Conservation (phyloP, 2,797 vertebrate genomes). For the Arremon brunneinucha region DNA sequence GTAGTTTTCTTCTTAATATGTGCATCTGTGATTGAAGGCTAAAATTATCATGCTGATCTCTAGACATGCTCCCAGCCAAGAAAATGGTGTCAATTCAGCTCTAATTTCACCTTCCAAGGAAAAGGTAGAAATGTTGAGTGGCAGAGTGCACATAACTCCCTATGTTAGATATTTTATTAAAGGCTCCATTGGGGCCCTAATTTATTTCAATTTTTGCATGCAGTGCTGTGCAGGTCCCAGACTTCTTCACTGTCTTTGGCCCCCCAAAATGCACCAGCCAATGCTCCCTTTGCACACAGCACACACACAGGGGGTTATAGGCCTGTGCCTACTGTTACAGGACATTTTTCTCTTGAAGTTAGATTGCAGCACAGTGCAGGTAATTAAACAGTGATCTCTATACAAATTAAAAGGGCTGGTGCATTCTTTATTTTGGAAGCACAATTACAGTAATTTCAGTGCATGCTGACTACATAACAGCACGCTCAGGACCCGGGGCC, state of each 20-base stretch:
- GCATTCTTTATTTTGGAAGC: background rate
- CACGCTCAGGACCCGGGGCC: background rate
- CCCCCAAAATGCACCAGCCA: background rate
- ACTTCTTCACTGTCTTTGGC: background rate
- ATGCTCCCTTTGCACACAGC: background rate
- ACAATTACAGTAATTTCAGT: constrained; percentile 50
- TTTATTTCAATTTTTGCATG: background rate
- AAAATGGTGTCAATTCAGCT: background rate
- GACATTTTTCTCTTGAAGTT: background rate
- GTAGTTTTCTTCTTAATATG: background rate
- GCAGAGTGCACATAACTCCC: background rate
- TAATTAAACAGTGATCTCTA: constrained; percentile 28
- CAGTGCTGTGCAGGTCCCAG: background rate
- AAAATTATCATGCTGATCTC: background rate
- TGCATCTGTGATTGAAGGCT: background rate
- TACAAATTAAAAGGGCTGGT: constrained; percentile 43
- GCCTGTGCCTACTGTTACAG: background rate
- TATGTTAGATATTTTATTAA: background rate
- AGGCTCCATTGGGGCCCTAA: background rate
- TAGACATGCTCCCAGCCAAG: background rate
- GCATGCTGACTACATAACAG: constrained; percentile 3
- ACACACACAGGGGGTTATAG: background rate
- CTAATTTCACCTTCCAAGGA: background rate
- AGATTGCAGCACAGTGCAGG: background rate
- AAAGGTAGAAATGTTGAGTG: background rate